Base-by-base conservation (phyloP, 2,797 vertebrate species). In the Urosaurus nigricauda region DNA sequence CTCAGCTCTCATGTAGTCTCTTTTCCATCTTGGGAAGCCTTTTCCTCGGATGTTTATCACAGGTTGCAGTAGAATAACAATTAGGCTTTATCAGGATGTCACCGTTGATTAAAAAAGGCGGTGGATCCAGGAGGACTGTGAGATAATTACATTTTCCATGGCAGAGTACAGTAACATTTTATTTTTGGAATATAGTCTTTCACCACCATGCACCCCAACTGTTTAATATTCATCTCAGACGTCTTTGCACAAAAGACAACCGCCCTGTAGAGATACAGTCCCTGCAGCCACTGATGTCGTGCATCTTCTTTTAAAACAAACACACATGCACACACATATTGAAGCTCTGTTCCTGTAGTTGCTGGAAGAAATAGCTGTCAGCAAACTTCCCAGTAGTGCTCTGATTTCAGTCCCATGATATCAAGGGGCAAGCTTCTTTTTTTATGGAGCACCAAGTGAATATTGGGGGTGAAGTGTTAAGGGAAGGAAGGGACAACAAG, bases 181-280 rank as follows among this genome's bases (percentile, higher is more conserved):
- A 89, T 89, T 89, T 89, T 89, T 68, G 88, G 88, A 89, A 86
- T 86, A 89, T 68, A 75, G 70, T 58, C 58, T 86, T 89, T 86
- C 58, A 75, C 84, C 71, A 32, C 43, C 58, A 65, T 40, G 65
- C 81, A 63, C 78, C 26, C 56, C 84, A 65, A 40, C 80, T 4
- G 29, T 70, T 86, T 89, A 89, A 86, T 89, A 89, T 89, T 82
- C 88, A 82, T 77, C 88, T 82, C 88, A 77, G 84, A 56, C 47
- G 68, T 26, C 70, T 56, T 75, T 35, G 1, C 71, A 70, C 84
- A 86, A 89, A 43, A 86, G 88, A 65, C 78, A 56, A 40, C 84
- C 12, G 21, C 60, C 84, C 70, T 56, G 71, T 56, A 53, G 84
- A 89, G 88, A 77, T 75, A 82, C 1, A 5, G 84, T 12, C 58